phyloP scores from a whole-genome alignment of 2,113 vertebrate species.

The Morone saxatilis region DNA sequence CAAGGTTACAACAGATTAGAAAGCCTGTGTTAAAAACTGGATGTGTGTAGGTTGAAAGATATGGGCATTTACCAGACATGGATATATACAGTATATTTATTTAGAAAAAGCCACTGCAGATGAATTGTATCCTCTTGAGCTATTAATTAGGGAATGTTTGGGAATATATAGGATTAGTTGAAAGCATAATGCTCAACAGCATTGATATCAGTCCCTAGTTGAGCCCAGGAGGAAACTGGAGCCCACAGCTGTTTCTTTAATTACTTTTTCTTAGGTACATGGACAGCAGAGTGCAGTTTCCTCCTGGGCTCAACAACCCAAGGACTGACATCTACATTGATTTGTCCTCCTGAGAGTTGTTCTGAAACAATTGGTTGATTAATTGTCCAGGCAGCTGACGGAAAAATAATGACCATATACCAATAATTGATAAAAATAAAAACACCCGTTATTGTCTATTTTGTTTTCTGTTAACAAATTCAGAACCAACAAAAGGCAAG shows the following conservation, averaged over 20 bases:
- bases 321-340: not conserved
- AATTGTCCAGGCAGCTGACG: not conserved
- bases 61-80: not conserved
- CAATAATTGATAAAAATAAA: too few species aligned
- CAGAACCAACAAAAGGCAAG: too few species aligned
- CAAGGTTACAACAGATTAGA: too few species aligned
- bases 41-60: not conserved
- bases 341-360: not conserved
- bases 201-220: constrained; percentile 4
- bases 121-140: constrained; percentile 1
- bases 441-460: too few species aligned
- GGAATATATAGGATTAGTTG: constrained; percentile 6
- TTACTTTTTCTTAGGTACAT: constrained; percentile 27
- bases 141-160: not conserved
- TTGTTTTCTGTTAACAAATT: too few species aligned
- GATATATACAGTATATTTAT: too few species aligned
- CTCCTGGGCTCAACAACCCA: not conserved
- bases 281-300: constrained; percentile 10
- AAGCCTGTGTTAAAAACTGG: too few species aligned
- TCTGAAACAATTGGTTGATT: not conserved
- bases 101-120: not conserved
- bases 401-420: not conserved
- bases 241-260: constrained; percentile 25
- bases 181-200: constrained; percentile 10
- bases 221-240: constrained; percentile 9